Base-by-base conservation (phyloP, 2,797 vertebrate species). In the Coregonus ussuriensis region DNA sequence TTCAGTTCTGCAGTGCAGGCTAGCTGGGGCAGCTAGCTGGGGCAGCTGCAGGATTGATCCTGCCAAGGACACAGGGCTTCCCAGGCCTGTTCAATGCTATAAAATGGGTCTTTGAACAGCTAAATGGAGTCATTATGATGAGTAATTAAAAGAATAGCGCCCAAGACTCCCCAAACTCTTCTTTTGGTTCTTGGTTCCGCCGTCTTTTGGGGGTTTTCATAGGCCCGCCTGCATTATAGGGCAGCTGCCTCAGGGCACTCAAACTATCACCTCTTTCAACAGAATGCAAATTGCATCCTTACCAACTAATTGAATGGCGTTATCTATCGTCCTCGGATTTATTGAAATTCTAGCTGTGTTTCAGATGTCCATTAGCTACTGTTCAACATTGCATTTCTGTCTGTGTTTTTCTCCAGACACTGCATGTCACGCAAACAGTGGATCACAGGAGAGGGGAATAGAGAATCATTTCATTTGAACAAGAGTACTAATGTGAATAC, bases 111-210 rank as follows among this genome's bases (percentile, higher is more conserved):
- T 95, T 94, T 95, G 94, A 95, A 91, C 91, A 82, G 90, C 93
- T 95, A 95, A 95, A 95, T 94, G 93, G 93, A 93, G 88, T 94
- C 93, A 94, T 95, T 95, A 94, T 95, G 91, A 94, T 88, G 88
- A 94, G 92, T 93, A 93, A 95, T 94, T 95, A 94, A 95, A 94
- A 94, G 91, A 94, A 94, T 92, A 90, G 90, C 73, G 82, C 91
- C 83, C 82, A 94, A 93, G 89, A 91, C 88, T 93, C 88, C 59
- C 83, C 79, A 82, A 91, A 90, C 83, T 89, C 75, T 84, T 88
- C 87, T 92, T 14, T 56, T 15, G 88, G 91, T 94, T 93, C 1
- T n/a, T 16, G 89, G 91, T 94, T 93, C 90, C 87, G 89, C 87
- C 81, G 86, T 83, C 82, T 91, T 92, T 86, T 85, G 83, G 87